Percentiles rank a stretch among this genome's conserved stretches.
Evolutionary conservation across 37 sponge, comb jelly and placozoan genomes (phyloP).

Genomic region (Lycopodina hypogea): DNA sequence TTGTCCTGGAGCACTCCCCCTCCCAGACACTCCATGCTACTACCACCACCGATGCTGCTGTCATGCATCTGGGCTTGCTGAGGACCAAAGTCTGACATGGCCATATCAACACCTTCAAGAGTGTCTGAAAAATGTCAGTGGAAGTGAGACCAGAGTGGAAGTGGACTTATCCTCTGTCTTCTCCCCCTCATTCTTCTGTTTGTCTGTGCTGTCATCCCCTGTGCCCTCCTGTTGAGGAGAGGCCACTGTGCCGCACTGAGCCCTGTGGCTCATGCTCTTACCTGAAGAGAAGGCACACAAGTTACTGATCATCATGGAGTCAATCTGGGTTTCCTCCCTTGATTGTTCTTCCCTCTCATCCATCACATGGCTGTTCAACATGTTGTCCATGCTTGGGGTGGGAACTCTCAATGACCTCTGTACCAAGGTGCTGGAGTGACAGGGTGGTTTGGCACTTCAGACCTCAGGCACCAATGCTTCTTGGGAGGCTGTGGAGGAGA

Average conservation of each 20-base stretch:
- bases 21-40: too few species aligned
- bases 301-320: slow-evolving; percentile 12
- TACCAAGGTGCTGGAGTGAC: neutral
- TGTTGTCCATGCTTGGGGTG: slow-evolving; percentile 23
- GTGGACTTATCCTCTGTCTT: slow-evolving; percentile 12
- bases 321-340: neutral
- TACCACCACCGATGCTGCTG: too few species aligned
- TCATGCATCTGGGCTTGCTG: too few species aligned
- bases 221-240: neutral
- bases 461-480: slow-evolving; percentile 43
- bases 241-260: neutral
- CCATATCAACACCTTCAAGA: neutral
- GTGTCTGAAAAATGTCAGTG: neutral
- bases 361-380: neutral
- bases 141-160: slow-evolving; percentile 38
- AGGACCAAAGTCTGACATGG: neutral
- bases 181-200: slow-evolving; percentile 15
- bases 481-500: slow-evolving; percentile 56
- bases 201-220: neutral
- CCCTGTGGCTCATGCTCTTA: neutral
- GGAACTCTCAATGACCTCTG: neutral
- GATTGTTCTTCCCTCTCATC: neutral
- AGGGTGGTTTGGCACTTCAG: neutral
- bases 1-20: slow-evolving; percentile 1
- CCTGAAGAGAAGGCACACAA: neutral